phyloP scores from a whole-genome alignment of 1,140 invertebrate genomes.

The Drosophila saltans region DNA sequence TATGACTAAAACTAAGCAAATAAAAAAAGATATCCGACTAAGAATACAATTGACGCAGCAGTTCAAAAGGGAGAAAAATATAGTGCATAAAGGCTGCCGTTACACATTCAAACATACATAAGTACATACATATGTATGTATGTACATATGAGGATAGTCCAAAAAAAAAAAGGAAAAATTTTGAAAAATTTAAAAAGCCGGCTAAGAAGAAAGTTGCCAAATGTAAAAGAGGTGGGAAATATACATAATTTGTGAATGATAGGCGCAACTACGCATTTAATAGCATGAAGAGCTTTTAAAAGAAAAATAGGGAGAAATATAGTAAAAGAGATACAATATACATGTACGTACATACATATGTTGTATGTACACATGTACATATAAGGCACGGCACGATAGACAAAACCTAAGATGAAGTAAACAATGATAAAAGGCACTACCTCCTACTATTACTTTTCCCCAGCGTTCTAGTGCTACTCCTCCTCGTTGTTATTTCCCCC shows the following conservation, averaged over 20 bases:
- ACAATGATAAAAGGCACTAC: slow-evolving; percentile 63
- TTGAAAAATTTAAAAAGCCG: no score
- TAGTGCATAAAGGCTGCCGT: neutral
- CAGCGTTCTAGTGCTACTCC: slow-evolving; percentile 1
- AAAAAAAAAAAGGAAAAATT: no score
- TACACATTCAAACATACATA: no score
- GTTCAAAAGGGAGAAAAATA: neutral
- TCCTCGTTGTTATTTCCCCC: slow-evolving; percentile 1
- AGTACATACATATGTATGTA: neutral
- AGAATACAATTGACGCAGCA: slow-evolving; percentile 14
- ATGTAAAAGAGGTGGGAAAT: neutral
- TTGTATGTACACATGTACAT: no score
- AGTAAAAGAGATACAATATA: no score
- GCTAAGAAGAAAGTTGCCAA: no score
- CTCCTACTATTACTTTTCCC: neutral
- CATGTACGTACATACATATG: slow-evolving; percentile 23
- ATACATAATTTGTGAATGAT: slow-evolving; percentile 38
- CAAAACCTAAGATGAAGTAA: slow-evolving; percentile 60
- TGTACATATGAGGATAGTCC: no score
- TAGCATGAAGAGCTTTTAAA: neutral
- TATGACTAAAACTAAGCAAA: slow-evolving; percentile 18
- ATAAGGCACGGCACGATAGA: slow-evolving; percentile 43
- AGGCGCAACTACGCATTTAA: slow-evolving; percentile 20
- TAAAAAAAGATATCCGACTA: slow-evolving; percentile 49
- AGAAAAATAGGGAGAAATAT: no score